These are phyloP conservation scores for Corythornis vintsioides DNA, from an alignment of 2,113 vertebrate species.

Conservation along the genomic window DNA sequence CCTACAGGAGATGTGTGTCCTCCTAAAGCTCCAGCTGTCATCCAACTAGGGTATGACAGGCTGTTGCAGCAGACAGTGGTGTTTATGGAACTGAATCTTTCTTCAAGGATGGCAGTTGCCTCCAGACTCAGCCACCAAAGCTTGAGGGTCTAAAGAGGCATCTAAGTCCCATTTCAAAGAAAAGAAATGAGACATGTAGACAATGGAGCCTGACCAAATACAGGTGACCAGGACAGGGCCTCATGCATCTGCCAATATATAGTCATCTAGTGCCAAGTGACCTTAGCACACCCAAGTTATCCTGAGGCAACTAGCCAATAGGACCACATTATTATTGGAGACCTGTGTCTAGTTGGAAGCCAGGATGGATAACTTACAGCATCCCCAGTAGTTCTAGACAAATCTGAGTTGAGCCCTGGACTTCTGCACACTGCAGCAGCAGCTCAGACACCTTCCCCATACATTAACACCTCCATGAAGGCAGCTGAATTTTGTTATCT, in stretches of 20 bases:
- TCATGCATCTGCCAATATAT: background rate
- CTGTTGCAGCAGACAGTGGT: background rate
- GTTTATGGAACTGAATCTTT: background rate
- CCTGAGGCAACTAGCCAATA: background rate
- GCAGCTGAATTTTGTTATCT: background rate
- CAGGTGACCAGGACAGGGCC: background rate
- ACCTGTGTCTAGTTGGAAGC: background rate
- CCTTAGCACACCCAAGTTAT: background rate
- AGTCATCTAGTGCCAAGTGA: background rate
- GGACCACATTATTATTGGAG: background rate
- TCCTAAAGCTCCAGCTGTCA: background rate
- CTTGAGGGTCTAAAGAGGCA: background rate
- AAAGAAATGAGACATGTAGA: background rate
- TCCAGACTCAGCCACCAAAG: background rate
- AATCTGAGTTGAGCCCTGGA: background rate
- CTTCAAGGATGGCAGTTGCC: background rate
- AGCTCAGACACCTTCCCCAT: background rate
- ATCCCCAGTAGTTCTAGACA: background rate
- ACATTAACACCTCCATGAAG: background rate
- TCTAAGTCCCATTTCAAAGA: background rate
- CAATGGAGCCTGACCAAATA: background rate
- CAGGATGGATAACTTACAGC: background rate
- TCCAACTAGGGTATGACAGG: fast-evolving
- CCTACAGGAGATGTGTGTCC: background rate
- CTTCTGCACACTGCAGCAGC: background rate